Evolutionary conservation across 2,113 vertebrate species (phyloP), one percentile per base, ranked within the genome.

Genomic region (Alethe diademata): DNA sequence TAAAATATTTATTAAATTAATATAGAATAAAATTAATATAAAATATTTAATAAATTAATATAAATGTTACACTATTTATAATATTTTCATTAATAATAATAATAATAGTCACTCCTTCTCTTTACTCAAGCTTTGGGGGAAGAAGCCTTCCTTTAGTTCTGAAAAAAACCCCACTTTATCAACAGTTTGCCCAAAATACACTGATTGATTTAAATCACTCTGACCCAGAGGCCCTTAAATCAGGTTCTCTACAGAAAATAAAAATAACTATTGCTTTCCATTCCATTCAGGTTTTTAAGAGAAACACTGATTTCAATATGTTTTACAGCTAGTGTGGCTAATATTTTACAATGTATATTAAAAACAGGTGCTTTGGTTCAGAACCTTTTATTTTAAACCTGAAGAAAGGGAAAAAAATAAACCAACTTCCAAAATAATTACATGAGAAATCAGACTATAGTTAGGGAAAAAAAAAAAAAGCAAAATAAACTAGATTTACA

Each of bases 381-480:
- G 69, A 80, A 45, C 0, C 1, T 23, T 84, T 50, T 47, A 66
- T 35, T 79, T 26, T 35, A 74, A 78, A 79, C 3, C 15, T 58
- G 45, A 64, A 57, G 43, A 56, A 66, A 33, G 24, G 5, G 35
- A 47, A 67, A 71, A 11, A 11, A 19, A 3, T 5, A 36, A n/a
- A 29, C 16, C 31, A 54, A 19, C 6, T 23, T 11, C 19, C 5
- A 28, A 74, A 88, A 23, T 17, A 70, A 51, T 24, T 23, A 14
- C 20, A 47, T 54, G 8, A 67, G 40, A 86, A 71, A 38, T 7
- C 6, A 38, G 23, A 86, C 4, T 25, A 45, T 5, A 76, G 18
- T n/a, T 26, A 18, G 29, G 9, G 2, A 4, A 0, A 0, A 28
- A 43, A 31, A 31, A 20, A 15, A 2, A 23, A n/a, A 13, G 8